Evolutionary conservation across 2,797 vertebrate genomes (phyloP).

Genomic region (Aulostomus chinensis): DNA sequence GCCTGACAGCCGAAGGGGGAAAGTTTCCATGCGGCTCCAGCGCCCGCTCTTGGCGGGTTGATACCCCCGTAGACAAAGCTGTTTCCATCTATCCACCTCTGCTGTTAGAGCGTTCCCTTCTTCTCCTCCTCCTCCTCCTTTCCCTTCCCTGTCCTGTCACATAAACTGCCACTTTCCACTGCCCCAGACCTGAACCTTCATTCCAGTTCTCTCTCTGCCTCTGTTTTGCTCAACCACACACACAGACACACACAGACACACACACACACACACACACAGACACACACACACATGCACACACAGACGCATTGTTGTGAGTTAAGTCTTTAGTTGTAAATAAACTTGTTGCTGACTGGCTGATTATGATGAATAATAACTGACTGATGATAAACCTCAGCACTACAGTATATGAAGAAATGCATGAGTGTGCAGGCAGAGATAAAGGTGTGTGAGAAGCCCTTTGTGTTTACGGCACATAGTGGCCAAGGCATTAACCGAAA

Average conservation of each 20-base stretch:
- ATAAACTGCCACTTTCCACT: conserved; percentile 61
- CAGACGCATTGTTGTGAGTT: too few species aligned
- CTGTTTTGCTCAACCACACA: background rate
- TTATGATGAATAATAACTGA: conserved; percentile 1
- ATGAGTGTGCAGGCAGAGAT: background rate
- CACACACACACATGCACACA: background rate
- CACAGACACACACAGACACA: background rate
- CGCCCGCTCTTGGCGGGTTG: conserved; percentile 63
- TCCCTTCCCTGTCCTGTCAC: conserved; percentile 43
- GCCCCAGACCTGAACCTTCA: conserved; percentile 58
- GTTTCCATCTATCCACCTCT: conserved; percentile 66
- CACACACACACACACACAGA: conserved; percentile 2
- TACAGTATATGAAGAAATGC: background rate
- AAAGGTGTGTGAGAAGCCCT: background rate
- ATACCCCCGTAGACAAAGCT: conserved; percentile 55
- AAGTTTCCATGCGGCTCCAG: conserved; percentile 77
- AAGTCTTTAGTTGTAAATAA: too few species aligned
- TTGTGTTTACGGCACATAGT: background rate
- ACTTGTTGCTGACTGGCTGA: background rate
- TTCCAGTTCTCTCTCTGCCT: conserved; percentile 19
- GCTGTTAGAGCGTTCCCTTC: conserved; percentile 40
- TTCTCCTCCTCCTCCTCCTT: conserved; percentile 39
- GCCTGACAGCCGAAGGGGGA: conserved; percentile 57
- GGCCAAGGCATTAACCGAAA: conserved; percentile 8
- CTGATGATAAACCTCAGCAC: background rate